Conservation (phyloP, 2,888 invertebrate genomes). For the Drosophila fungiperda region DNA sequence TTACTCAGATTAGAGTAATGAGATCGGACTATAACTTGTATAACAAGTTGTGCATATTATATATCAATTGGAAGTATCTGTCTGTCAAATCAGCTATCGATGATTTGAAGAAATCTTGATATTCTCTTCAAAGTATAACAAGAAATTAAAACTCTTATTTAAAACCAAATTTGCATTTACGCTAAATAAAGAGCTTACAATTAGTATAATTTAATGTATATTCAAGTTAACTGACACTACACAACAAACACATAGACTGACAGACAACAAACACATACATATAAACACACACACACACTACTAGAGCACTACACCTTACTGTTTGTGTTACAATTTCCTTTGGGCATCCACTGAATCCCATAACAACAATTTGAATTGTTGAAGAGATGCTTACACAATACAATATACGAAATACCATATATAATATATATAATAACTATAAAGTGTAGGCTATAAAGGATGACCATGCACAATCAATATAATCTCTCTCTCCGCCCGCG, state of each 20-base stretch:
- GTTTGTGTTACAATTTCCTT: constrained; percentile 4
- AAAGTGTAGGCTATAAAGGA: constrained; percentile 23
- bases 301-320: neutral
- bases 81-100: too few species aligned
- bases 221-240: constrained; percentile 17
- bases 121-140: too few species aligned
- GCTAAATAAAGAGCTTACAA: neutral
- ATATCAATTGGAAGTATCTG: too few species aligned
- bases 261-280: neutral
- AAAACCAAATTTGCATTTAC: too few species aligned
- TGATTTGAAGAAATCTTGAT: too few species aligned
- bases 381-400: constrained; percentile 16
- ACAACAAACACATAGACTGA: neutral
- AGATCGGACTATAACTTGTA: too few species aligned
- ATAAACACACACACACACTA: neutral
- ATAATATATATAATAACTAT: constrained; percentile 1
- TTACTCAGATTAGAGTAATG: too few species aligned
- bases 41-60: too few species aligned
- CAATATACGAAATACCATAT: constrained; percentile 1
- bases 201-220: constrained; percentile 6
- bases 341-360: constrained; percentile 2
- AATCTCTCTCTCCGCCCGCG: constrained; percentile 6
- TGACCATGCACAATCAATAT: constrained; percentile 57
- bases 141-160: too few species aligned
- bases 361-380: constrained; percentile 23